Evolutionary conservation across 2,888 invertebrate species (phyloP).

Genomic region (Acanthosepion pharaonis): DNA sequence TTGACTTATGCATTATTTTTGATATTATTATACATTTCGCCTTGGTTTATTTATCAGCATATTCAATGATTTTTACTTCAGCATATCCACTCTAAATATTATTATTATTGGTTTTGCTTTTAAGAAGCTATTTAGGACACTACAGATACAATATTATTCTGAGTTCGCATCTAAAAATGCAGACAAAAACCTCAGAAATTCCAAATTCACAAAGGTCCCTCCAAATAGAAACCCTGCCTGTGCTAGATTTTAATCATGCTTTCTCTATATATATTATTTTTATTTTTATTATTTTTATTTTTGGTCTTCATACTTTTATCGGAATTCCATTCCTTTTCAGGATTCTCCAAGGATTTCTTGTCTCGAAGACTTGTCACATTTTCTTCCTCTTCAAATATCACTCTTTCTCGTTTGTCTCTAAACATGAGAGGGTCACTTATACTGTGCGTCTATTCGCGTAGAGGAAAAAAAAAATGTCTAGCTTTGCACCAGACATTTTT

Average conservation of each 20-base stretch:
- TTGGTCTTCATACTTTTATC: not conserved
- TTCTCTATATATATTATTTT: not conserved
- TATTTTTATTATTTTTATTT: not conserved
- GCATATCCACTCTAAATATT: too few relatives aligned
- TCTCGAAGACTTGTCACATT: not conserved
- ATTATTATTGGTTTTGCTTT: too few relatives aligned
- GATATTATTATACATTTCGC: too few relatives aligned
- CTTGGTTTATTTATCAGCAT: too few relatives aligned
- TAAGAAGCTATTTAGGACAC: too few relatives aligned
- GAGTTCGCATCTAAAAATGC: too few relatives aligned
- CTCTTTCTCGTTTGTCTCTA: not conserved
- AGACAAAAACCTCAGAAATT: not conserved
- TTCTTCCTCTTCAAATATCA: not conserved
- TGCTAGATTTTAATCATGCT: not conserved
- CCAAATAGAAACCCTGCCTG: not conserved
- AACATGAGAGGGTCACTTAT: not conserved
- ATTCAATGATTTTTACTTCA: too few relatives aligned
- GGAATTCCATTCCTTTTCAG: not conserved
- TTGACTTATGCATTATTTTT: too few relatives aligned
- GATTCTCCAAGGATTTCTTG: not conserved
- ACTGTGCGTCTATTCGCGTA: not conserved
- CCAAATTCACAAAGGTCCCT: not conserved
- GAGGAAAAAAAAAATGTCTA: not conserved
- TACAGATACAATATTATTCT: too few relatives aligned
- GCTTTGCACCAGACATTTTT: not conserved